Evolutionary conservation across 1,140 invertebrate genomes (phyloP), one percentile per base, ranked within the genome.

Genomic region (Leptopilina clavipes): DNA sequence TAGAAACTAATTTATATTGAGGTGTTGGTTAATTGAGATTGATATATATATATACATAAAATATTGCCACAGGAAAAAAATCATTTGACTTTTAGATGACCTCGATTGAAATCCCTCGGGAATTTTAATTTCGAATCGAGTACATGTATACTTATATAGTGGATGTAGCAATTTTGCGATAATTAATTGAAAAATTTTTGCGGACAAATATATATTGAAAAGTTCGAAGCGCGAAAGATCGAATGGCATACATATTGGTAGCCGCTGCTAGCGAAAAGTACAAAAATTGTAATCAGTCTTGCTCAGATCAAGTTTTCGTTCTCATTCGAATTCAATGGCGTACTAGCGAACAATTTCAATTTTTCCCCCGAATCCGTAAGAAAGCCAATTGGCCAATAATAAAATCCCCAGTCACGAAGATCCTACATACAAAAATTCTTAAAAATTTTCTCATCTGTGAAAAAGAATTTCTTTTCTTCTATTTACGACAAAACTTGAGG

Each of bases 161-260:
- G 37, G 59, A 52, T 17, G 22, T 22, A 12, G 59, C 59, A 65
- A 65, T 65, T 65, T 31, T 31, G 59, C 22, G 25, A 22, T 65
- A 65, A 65, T 65, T 65, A 65, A 65, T 65, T 19, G 25, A 65
- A 65, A 65, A 65, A 65, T 65, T 65, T 65, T 65, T 65, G 59
- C 25, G 59, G 6, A 31, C 59, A 12, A 31, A 65, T 65, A 65
- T 65, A 31, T 40, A 40, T 40, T 40, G 37, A 9, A 40, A 40
- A 40, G 37, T 6, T 31, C 11, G 19, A 59, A 65, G 19, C 11
- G 10, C 10, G n/a, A 10, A 65, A 14, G 59, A 65, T 65, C 59
- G 59, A 65, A 37, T 31, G 59, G 25, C 12, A 65, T 65, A 65
- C 59, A 65, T 65, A 65, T 37, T 31, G 59, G 6, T 9, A 40